Base-by-base conservation (phyloP, 2,888 invertebrate species). In the Ophraella communa region DNA sequence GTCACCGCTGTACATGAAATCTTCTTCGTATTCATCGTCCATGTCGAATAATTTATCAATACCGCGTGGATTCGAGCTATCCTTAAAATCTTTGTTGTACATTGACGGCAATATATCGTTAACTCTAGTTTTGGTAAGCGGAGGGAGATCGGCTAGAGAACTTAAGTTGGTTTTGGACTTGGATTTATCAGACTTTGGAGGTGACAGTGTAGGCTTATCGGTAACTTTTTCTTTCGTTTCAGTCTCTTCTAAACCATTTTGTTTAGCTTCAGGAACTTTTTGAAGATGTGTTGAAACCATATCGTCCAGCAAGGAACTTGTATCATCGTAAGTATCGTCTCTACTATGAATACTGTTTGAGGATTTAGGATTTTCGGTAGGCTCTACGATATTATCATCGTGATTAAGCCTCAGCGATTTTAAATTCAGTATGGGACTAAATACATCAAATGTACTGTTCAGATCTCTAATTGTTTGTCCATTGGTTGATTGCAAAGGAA, bases 1-100 rank as follows among this genome's bases (percentile, higher is more conserved):
- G 62, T 72, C 72, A 4, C 67, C 70, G 57, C 71, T 73, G 44
- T 70, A 78, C 73, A 80, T 79, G 69, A 81, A 81, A 73, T 81
- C 81, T 70, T 82, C 81, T 69, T 81, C 81, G 62, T 81, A 82
- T 62, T 80, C 79, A 62, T 76, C 78, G 61, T 77, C 78, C 55
- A 77, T 73, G 59, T 78, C 77, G 61, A 80, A 78, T 44, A 79
- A 63, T 64, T 78, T 77, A 65, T 80, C 79, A n/a, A 77, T 66
- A 30, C 80, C 80, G 58, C 73, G 76, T 42, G 73, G 58, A 62
- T 73, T 77, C 2, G 75, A 71, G 69, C 78, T 80, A 33, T 80
- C 79, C 61, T 78, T 79, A 65, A 79, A 79, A 63, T 81, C 81
- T 66, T 79, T 81, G 24, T 70, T 79, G 57, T 81, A 81, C 24